Conservation (phyloP, 2,888 invertebrate species). For the Drosophila monieri region DNA sequence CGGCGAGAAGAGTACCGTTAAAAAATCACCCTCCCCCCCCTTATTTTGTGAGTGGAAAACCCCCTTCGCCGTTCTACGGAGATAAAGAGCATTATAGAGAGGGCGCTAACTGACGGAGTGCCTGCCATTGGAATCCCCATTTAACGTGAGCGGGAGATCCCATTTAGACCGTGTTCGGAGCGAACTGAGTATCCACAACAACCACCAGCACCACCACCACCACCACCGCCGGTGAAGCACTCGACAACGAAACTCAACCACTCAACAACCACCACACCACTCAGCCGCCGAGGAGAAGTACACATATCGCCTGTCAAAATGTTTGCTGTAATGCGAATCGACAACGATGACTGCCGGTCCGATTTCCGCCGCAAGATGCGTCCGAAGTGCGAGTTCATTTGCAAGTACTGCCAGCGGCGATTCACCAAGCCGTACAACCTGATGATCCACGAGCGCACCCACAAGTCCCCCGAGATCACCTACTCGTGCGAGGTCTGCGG, state of each 20-base stretch:
- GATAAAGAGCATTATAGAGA: conserved; percentile 24
- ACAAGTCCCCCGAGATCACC: conserved; percentile 97
- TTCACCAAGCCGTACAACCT: conserved; percentile 99
- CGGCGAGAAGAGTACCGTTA: conserved; percentile 8
- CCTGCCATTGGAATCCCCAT: conserved; percentile 15
- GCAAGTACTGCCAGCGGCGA: conserved; percentile 98
- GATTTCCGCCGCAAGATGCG: conserved; percentile 95
- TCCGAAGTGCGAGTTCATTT: conserved; percentile 98
- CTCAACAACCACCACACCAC: conserved; percentile 27
- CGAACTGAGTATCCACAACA: conserved; percentile 61
- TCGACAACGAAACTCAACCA: conserved; percentile 6
- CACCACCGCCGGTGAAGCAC: conserved; percentile 26
- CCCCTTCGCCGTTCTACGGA: background rate
- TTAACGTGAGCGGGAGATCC: conserved; percentile 10
- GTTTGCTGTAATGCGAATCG: conserved; percentile 96
- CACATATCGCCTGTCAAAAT: conserved; percentile 85
- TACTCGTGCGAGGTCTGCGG: conserved; percentile 99
- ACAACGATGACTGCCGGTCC: conserved; percentile 93
- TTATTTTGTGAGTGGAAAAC: conserved; percentile 25
- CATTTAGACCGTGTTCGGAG: conserved; percentile 17
- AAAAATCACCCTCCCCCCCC: conserved; percentile 3
- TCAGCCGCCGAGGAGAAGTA: conserved; percentile 41
- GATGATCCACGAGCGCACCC: conserved; percentile 99
- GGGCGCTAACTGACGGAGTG: conserved; percentile 20
- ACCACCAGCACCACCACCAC: no score